Conservation (phyloP, 2,113 vertebrate species). For the Dendrocopos noguchii region DNA sequence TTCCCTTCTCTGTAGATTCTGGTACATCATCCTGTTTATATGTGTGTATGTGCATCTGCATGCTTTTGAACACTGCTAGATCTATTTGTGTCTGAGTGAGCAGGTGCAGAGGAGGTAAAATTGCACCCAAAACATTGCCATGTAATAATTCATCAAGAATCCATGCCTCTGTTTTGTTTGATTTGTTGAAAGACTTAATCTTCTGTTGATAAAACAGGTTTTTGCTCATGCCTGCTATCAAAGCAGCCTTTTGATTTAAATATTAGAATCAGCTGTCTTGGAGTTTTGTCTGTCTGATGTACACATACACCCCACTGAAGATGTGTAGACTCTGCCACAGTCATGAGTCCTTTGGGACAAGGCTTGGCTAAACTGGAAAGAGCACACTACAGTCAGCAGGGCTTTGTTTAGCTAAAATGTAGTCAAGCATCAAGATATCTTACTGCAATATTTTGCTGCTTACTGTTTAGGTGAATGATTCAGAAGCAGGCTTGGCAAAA, state of each 20-base stretch:
- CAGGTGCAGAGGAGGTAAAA: background rate
- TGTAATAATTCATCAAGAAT: background rate
- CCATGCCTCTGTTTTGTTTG: background rate
- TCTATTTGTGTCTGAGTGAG: background rate
- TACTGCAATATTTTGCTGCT: background rate
- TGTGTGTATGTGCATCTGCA: background rate
- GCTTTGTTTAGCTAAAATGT: background rate
- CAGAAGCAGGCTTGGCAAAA: conserved; percentile 83
- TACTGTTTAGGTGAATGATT: conserved; percentile 81
- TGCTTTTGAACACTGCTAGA: background rate
- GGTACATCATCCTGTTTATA: fast-evolving
- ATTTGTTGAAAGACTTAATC: background rate
- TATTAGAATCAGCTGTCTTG: background rate
- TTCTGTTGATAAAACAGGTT: background rate
- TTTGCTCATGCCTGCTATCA: background rate
- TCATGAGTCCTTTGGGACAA: background rate
- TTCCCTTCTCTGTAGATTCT: background rate
- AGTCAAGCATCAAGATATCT: background rate
- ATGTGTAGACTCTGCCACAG: background rate
- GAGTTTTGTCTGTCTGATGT: background rate
- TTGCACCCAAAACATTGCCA: background rate
- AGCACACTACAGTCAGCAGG: background rate
- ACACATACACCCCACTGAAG: background rate
- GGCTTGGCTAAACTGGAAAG: background rate
- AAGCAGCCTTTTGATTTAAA: background rate